Evolutionary conservation across 2,888 invertebrate genomes (phyloP).

Genomic region (Emmelina monodactyla): DNA sequence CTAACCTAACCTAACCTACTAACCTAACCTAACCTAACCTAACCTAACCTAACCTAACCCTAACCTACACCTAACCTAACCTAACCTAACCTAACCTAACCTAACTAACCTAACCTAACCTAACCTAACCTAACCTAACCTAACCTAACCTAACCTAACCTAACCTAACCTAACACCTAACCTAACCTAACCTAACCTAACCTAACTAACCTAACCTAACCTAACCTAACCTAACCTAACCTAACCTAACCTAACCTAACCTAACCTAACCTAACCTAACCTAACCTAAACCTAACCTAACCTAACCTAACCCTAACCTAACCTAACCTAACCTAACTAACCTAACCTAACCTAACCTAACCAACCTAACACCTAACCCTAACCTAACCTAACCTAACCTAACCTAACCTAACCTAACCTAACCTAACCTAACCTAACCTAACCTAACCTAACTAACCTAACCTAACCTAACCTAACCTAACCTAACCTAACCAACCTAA

Average conservation of each 20-base stretch:
- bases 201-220: constrained; percentile 13
- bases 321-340: constrained; percentile 14
- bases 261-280: constrained; percentile 17
- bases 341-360: constrained; percentile 13
- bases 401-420: constrained; percentile 15
- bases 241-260: constrained; percentile 17
- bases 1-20: constrained; percentile 11
- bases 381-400: constrained; percentile 15
- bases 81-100: constrained; percentile 10
- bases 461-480: constrained; percentile 8
- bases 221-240: constrained; percentile 15
- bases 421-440: constrained; percentile 16
- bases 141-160: constrained; percentile 13
- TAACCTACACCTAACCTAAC: constrained; percentile 3
- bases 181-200: constrained; percentile 14
- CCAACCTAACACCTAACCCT: constrained; percentile 11
- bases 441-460: constrained; percentile 8
- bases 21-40: constrained; percentile 9
- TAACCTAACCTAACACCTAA: constrained; percentile 14
- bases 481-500: constrained; percentile 1
- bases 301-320: constrained; percentile 14
- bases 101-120: constrained; percentile 12
- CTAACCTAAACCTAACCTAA: constrained; percentile 16
- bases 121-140: constrained; percentile 12
- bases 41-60: constrained; percentile 11